phyloP scores from a whole-genome alignment of 2,797 vertebrate genomes.

The Myiotriccus ornatus region DNA sequence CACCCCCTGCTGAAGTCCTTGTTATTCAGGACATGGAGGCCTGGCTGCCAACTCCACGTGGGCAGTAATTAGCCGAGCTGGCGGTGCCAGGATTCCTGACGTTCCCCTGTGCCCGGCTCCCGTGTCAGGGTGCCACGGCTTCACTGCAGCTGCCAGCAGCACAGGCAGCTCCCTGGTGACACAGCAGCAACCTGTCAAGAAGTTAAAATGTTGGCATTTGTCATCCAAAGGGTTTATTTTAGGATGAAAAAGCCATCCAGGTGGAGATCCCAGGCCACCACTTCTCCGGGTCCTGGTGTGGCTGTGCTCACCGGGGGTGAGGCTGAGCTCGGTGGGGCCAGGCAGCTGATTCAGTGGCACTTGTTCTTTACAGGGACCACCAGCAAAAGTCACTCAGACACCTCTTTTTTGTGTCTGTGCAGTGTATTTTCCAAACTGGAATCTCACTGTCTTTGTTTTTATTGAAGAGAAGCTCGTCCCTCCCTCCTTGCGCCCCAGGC shows the following conservation, averaged over 20 bases:
- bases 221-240: neutral
- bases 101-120: neutral
- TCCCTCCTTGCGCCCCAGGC: neutral
- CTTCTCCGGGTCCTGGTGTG: neutral
- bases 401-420: neutral
- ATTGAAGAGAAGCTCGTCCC: neutral
- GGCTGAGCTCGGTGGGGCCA: neutral
- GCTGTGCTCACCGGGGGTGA: accelerated
- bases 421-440: neutral
- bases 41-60: neutral
- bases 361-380: neutral
- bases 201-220: neutral
- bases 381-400: neutral
- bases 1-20: neutral
- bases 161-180: neutral
- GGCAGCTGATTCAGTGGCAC: neutral
- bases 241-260: neutral
- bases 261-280: neutral
- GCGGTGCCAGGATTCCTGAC: neutral
- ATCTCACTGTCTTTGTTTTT: neutral
- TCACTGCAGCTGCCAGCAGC: neutral
- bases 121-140: neutral
- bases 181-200: neutral
- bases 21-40: neutral
- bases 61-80: neutral